Percentiles rank a stretch among this genome's conserved stretches.
Evolutionary conservation across 2,888 invertebrate genomes (phyloP).

Genomic region (Atethmia centrago): DNA sequence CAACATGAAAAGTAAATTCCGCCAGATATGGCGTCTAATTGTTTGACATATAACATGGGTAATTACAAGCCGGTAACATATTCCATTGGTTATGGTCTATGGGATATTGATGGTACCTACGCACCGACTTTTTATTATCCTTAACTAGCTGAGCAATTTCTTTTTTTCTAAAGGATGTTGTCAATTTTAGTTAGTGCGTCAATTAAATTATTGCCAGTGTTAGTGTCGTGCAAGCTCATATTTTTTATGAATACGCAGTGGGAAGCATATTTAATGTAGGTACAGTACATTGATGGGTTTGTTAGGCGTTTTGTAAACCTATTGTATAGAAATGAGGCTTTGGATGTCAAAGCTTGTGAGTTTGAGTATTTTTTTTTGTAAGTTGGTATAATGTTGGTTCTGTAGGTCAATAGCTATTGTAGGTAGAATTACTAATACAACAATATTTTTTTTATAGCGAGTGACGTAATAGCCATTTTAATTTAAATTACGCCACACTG

Average conservation of each 20-base stretch:
- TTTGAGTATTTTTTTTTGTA: not conserved
- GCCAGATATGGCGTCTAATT: slow-evolving; percentile 67
- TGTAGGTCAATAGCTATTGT: slow-evolving; percentile 14
- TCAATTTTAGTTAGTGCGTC: slow-evolving; percentile 42
- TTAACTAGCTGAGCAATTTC: slow-evolving; percentile 37
- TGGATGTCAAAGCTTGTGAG: not conserved
- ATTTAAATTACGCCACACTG: too few species aligned
- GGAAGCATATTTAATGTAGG: not conserved
- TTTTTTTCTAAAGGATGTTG: slow-evolving; percentile 51
- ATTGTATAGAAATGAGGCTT: not conserved
- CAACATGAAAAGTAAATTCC: slow-evolving; percentile 53
- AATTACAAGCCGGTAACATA: slow-evolving; percentile 62
- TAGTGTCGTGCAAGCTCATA: not conserved
- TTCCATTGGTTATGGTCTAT: slow-evolving; percentile 62
- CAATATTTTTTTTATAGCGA: too few species aligned
- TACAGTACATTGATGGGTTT: not conserved
- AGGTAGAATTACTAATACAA: too few species aligned
- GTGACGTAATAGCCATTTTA: too few species aligned
- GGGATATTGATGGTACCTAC: slow-evolving; percentile 60
- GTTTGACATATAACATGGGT: slow-evolving; percentile 66
- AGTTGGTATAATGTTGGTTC: not conserved
- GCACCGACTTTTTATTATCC: slow-evolving; percentile 61
- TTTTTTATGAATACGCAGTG: slow-evolving; percentile 21
- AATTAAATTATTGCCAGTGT: slow-evolving; percentile 36
- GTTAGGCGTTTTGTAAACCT: not conserved